Percentiles rank a stretch among this genome's conserved stretches.
Conservation (phyloP, 2,113 vertebrate species). For the Rousettus leschenaultii region DNA sequence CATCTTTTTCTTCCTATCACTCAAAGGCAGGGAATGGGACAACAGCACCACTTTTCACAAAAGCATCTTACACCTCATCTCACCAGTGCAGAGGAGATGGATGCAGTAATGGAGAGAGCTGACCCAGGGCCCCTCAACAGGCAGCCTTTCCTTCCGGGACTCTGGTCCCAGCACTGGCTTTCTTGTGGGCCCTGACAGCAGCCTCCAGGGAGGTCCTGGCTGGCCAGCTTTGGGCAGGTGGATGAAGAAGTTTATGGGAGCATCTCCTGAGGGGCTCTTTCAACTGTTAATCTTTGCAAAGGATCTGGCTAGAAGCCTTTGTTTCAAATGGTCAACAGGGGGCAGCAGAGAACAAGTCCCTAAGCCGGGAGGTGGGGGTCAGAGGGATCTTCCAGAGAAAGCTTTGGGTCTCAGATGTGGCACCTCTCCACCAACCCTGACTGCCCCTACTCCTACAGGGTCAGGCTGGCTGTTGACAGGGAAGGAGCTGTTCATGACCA, state of each 20-base stretch:
- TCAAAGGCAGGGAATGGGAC: background rate
- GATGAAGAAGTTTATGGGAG: background rate
- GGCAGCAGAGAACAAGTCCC: conserved; percentile 25
- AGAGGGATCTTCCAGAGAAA: background rate
- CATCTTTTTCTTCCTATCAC: background rate
- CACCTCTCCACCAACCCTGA: accelerated
- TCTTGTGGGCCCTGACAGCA: background rate
- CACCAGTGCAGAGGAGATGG: background rate
- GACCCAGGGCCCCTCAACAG: background rate
- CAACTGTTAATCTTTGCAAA: background rate
- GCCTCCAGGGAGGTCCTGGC: background rate
- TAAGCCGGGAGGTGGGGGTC: background rate
- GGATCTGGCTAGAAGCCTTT: background rate
- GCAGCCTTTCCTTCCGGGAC: background rate
- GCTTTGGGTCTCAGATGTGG: background rate
- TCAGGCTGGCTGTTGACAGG: background rate
- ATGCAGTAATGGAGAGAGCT: background rate
- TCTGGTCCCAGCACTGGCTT: background rate
- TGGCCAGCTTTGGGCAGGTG: background rate
- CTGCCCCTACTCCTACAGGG: background rate
- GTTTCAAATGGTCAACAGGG: background rate
- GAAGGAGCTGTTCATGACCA: background rate
- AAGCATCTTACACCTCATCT: background rate
- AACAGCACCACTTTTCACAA: background rate
- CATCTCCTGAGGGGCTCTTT: background rate